Conservation (phyloP, 2,888 invertebrate species). For the Cordylochernes scorpioides region DNA sequence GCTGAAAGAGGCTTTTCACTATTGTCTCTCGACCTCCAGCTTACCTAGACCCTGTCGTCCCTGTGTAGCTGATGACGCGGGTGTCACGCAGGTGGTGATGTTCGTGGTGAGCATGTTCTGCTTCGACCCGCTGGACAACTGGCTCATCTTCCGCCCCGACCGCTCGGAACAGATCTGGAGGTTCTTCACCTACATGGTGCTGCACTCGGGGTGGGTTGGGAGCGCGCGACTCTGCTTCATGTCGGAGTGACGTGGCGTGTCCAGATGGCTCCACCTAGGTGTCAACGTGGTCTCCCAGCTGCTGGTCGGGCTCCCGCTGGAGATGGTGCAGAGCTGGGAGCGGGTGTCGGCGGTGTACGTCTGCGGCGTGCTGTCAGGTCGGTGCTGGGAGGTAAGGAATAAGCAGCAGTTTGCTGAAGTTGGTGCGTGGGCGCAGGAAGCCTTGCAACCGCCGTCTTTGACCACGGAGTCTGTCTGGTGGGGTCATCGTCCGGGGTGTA, state of each 20-base stretch:
- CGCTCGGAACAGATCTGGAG: slow-evolving; percentile 46
- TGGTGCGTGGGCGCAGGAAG: slow-evolving; percentile 27
- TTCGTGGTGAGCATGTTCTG: too few relatives aligned
- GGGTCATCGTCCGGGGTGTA: slow-evolving; percentile 78
- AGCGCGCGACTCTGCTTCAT: background rate
- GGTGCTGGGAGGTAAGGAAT: too few relatives aligned
- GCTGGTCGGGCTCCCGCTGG: slow-evolving; percentile 68
- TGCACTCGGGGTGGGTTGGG: slow-evolving; percentile 36
- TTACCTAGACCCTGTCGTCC: too few relatives aligned
- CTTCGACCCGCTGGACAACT: slow-evolving; percentile 61
- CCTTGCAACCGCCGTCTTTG: slow-evolving; percentile 42
- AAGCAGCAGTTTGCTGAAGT: too few relatives aligned
- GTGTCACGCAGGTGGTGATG: too few relatives aligned
- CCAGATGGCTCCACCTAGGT: slow-evolving; percentile 36
- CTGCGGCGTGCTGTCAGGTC: slow-evolving; percentile 39
- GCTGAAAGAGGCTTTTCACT: too few relatives aligned
- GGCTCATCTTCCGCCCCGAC: slow-evolving; percentile 33
- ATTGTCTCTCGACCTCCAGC: too few relatives aligned
- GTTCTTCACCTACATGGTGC: slow-evolving; percentile 44
- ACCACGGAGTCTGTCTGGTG: slow-evolving; percentile 51
- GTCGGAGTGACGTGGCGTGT: slow-evolving; percentile 5
- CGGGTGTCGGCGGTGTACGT: slow-evolving; percentile 42
- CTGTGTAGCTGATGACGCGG: too few relatives aligned
- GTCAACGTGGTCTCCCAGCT: slow-evolving; percentile 72
- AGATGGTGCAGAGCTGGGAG: slow-evolving; percentile 54